These are phyloP conservation scores for Odontocerum albicorne DNA, from an alignment of 2,888 invertebrate genomes.

Conservation along the genomic window DNA sequence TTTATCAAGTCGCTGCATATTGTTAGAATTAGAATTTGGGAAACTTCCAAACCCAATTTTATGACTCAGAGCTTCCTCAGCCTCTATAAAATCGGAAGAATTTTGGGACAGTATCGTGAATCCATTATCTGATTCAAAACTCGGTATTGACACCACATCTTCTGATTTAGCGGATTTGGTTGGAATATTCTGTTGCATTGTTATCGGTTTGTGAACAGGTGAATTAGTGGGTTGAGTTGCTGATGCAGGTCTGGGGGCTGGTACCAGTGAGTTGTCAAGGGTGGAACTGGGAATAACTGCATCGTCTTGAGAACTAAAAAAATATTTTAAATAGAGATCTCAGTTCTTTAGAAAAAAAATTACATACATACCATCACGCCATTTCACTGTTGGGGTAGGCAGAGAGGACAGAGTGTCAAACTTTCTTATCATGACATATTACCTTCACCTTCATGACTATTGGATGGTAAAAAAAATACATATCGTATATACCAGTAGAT, in stretches of 20 bases:
- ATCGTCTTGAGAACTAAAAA: slow-evolving; percentile 30
- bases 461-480: no score
- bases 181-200: slow-evolving; percentile 1
- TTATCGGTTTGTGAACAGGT: slow-evolving; percentile 18
- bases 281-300: slow-evolving; percentile 4
- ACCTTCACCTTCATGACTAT: no score
- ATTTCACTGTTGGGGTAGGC: no score
- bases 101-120: slow-evolving; percentile 32
- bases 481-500: no score
- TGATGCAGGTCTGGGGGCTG: slow-evolving; percentile 6
- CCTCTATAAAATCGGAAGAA: slow-evolving; percentile 38
- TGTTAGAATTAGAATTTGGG: slow-evolving; percentile 45
- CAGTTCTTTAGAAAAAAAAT: no score
- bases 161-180: slow-evolving; percentile 10
- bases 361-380: no score
- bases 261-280: background rate
- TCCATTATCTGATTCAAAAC: slow-evolving; percentile 31
- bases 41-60: slow-evolving; percentile 29
- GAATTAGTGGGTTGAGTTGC: slow-evolving; percentile 22
- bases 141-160: slow-evolving; percentile 22
- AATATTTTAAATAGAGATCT: no score
- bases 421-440: no score
- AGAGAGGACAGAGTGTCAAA: no score
- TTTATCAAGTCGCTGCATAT: slow-evolving; percentile 58
- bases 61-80: slow-evolving; percentile 42